These are phyloP conservation scores for Unio delphinus DNA, from an alignment of 2,888 invertebrate species.

Conservation along the genomic window DNA sequence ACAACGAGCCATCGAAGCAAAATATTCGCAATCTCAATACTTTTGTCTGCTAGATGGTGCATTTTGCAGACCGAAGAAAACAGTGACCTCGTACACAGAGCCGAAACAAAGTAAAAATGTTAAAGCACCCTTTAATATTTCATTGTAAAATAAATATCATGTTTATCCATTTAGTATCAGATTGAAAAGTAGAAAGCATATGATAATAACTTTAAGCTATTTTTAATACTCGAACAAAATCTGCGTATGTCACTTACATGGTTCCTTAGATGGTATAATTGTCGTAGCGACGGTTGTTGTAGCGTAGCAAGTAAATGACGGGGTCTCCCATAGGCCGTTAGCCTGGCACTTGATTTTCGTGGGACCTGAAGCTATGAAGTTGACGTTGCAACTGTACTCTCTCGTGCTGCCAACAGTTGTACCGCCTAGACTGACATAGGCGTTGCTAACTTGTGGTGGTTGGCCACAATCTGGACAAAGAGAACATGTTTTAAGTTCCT, in stretches of 20 bases:
- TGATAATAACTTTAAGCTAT: too few relatives aligned
- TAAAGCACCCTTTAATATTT: too few relatives aligned
- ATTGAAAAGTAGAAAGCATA: too few relatives aligned
- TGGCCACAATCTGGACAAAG: conserved; percentile 19
- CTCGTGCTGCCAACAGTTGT: conserved; percentile 10
- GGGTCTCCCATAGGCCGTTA: conserved; percentile 18
- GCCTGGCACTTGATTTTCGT: conserved; percentile 12
- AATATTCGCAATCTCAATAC: too few relatives aligned
- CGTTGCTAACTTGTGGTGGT: conserved; percentile 20
- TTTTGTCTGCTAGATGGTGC: too few relatives aligned
- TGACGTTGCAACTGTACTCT: conserved; percentile 18
- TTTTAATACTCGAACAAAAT: too few relatives aligned
- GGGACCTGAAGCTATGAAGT: conserved; percentile 17
- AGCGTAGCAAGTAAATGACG: conserved; percentile 18
- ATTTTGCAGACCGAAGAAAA: too few relatives aligned
- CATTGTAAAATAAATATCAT: too few relatives aligned
- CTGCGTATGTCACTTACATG: conserved; percentile 20
- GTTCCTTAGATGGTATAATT: conserved; percentile 13
- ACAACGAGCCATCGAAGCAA: too few relatives aligned
- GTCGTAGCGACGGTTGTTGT: conserved; percentile 18
- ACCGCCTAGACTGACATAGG: conserved; percentile 20
- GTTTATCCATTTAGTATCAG: too few relatives aligned
- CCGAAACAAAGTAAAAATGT: too few relatives aligned
- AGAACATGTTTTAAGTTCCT: not conserved
- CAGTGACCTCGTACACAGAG: too few relatives aligned